These are phyloP conservation scores for Passer montanus DNA, from an alignment of 2,113 vertebrate species.

Conservation along the genomic window DNA sequence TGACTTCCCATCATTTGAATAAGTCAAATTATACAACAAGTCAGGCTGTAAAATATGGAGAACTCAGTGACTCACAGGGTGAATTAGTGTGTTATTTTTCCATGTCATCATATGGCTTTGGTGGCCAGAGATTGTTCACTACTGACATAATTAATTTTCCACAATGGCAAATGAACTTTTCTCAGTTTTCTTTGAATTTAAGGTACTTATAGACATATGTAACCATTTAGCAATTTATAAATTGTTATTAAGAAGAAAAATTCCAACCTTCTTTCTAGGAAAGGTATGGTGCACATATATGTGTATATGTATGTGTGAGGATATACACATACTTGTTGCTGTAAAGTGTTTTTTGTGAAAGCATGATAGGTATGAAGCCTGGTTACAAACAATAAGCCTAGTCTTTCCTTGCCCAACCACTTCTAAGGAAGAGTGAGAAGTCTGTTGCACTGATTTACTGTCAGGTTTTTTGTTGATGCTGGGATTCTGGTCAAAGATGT, in stretches of 20 bases:
- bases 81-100: background rate
- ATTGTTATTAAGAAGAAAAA: background rate
- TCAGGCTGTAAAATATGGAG: background rate
- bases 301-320: background rate
- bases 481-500: background rate
- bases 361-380: background rate
- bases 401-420: background rate
- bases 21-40: background rate
- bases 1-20: background rate
- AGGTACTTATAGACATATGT: background rate
- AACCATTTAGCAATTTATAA: background rate
- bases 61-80: background rate
- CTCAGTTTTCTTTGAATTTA: background rate
- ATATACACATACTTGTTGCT: background rate
- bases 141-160: background rate
- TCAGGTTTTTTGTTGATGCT: background rate
- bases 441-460: background rate
- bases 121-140: background rate
- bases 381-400: background rate
- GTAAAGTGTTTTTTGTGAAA: background rate
- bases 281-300: background rate
- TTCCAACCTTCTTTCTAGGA: background rate
- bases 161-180: background rate
- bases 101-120: background rate
- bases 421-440: background rate